Evolutionary conservation across 2,888 invertebrate species (phyloP), one percentile per base, ranked within the genome.

Genomic region (Rhaphigaster nebulosa): DNA sequence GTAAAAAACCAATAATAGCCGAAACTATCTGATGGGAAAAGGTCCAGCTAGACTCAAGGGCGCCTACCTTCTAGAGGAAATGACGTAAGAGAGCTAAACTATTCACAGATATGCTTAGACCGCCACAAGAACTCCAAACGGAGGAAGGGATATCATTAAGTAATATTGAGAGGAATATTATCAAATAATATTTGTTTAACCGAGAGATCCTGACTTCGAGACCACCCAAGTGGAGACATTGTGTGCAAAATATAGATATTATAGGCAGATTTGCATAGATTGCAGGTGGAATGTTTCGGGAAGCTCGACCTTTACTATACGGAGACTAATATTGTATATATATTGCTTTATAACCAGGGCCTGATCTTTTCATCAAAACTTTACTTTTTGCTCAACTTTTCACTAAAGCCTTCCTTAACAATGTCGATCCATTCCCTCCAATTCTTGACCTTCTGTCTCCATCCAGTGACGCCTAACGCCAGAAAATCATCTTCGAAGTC

Each of bases 191-290:
- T 65, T 18, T 15, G 29, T 65, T 65, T 29, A 65, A 65, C 15
- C 3, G 5, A 65, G 65, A 65, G 29, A 0, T 70, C 20, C 20
- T 20, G 18, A 38, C 1, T 38, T 20, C 4, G 23, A 20, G 70
- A 76, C 70, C 70, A 76, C 70, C 70, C 34, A 20, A 3, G 65
- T 29, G 23, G 70, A 34, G 34, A 20, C 70, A 76, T 76, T 76
- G 70, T 76, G 34, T 76, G 70, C 70, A 76, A 76, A 76, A 76
- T 76, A 76, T 76, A 76, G 34, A 76, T 76, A 34, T 76, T 76
- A 76, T 23, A 70, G 70, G 6, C 20, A 38, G 23, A 76, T 76
- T 20, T 38, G 20, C 70, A 76, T 76, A 38, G 20, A 38, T 76
- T 76, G 1, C 70, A 76, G 70, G 70, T 76, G 70, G 70, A 76